Evolutionary conservation across 2,888 invertebrate genomes (phyloP).

Genomic region (Smittia aterrima): DNA sequence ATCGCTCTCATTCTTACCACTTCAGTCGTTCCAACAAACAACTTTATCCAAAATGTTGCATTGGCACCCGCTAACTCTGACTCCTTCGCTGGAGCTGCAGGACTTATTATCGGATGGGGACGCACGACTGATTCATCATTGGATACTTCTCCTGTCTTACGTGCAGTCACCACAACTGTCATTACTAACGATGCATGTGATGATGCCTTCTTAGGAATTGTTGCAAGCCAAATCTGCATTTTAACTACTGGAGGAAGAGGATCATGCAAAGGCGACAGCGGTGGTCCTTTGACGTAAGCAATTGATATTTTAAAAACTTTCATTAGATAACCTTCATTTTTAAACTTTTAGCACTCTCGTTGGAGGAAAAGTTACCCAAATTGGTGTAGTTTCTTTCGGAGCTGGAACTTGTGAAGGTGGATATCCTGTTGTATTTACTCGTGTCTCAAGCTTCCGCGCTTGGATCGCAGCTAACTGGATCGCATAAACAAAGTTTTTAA

Average conservation of each 20-base stretch:
- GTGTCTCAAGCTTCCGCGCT: conserved; percentile 49
- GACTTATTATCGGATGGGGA: conserved; percentile 45
- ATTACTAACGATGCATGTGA: conserved; percentile 49
- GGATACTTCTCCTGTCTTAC: conserved; percentile 46
- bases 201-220: conserved; percentile 44
- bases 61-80: neutral
- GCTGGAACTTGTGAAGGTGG: conserved; percentile 50
- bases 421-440: conserved; percentile 51
- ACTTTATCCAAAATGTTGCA: neutral
- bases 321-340: too few species aligned
- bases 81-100: neutral
- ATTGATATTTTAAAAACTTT: too few species aligned
- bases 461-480: conserved; percentile 47
- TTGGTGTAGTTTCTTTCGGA: conserved; percentile 50
- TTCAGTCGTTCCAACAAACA: neutral
- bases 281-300: conserved; percentile 43
- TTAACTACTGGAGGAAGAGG: conserved; percentile 47
- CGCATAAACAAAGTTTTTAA: too few species aligned
- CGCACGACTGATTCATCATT: conserved; percentile 43
- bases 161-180: conserved; percentile 47
- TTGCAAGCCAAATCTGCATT: conserved; percentile 49
- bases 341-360: too few species aligned
- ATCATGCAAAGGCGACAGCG: conserved; percentile 49
- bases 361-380: conserved; percentile 44
- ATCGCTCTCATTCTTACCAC: neutral